A percentile compares a stretch with the other conserved stretches of the same genome.
phyloP scores from a whole-genome alignment of 2,797 vertebrate genomes.

The Eulemur rubriventer region DNA sequence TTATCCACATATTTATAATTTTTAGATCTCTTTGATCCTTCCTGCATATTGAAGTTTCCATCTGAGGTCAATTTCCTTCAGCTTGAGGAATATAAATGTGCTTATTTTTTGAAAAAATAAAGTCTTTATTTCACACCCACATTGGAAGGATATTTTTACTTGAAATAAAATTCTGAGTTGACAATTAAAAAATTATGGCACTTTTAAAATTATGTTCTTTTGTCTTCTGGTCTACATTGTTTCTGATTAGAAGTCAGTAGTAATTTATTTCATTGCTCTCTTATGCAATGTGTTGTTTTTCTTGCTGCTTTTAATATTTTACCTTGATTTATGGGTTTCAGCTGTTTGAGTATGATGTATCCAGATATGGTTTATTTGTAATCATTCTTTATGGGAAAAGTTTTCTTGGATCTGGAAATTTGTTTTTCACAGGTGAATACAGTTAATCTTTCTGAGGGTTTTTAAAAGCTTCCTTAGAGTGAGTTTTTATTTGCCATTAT shows the following conservation, averaged over 20 bases:
- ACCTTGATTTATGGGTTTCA: neutral
- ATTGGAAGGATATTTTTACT: neutral
- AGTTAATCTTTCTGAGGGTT: neutral
- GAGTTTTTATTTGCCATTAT: neutral
- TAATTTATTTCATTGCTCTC: neutral
- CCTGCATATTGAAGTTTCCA: neutral
- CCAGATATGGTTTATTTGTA: neutral
- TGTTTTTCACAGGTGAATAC: neutral
- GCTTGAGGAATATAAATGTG: neutral
- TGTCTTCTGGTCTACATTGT: neutral
- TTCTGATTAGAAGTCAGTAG: neutral
- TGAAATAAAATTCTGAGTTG: neutral
- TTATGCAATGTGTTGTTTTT: neutral
- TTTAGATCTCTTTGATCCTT: neutral
- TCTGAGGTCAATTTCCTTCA: neutral
- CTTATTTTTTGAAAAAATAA: neutral
- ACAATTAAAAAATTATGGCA: neutral
- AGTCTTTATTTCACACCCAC: neutral
- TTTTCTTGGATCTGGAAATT: neutral
- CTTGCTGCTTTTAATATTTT: neutral
- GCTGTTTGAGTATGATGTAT: neutral
- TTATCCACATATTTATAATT: neutral
- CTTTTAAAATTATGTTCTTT: neutral
- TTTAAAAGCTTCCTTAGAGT: neutral
- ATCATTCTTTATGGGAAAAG: neutral